Base-by-base conservation (phyloP, 2,113 vertebrate genomes). In the Arenaria interpres region DNA sequence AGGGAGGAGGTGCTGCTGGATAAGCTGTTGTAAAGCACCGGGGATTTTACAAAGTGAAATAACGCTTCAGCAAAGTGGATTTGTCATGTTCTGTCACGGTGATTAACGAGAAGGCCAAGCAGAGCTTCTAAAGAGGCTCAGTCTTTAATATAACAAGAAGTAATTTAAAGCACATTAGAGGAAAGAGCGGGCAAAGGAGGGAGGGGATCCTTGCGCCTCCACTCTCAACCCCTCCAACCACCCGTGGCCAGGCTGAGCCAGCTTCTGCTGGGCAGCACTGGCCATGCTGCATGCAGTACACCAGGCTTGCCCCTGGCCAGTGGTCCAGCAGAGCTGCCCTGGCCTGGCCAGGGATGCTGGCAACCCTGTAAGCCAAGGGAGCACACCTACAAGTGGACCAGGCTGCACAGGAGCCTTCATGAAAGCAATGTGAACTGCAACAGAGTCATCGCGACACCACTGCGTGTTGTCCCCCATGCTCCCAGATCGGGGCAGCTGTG, bases 381-480 rank as follows among this genome's bases (percentile, higher is more conserved):
- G 13, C 13, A 88, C 86, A 45, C 19, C 9, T 56, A 25, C 9
- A n/a, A 43, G 11, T 6, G 10, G 1, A 35, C 21, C 22, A 43
- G 43, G 43, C 37, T 72, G 23, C 35, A 43, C 2, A 2, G 33
- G 18, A 67, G 7, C 64, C 43, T 85, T 75, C 30, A 71, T 7
- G 39, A 75, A 79, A 94, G 51, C 69, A 46, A 54, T 1, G 0
- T 24, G 25, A 64, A 54, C 51, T 14, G 20, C 43, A 69, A 8
- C 8, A 74, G 41, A 51, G 16, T 24, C 80, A 73, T 16, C 2
- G 2, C 16, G 39, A 14, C 28, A 72, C 15, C 20, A 19, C 66
- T 46, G 51, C 2, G 0, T 11, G 6, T 4, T 51, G 27, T 41
- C 45, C 27, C 28, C 8, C 0, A 0, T 4, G 30, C 16, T 71